Evolutionary conservation across 2,888 invertebrate species (phyloP).

Genomic region (Siphonodentalium dalli): DNA sequence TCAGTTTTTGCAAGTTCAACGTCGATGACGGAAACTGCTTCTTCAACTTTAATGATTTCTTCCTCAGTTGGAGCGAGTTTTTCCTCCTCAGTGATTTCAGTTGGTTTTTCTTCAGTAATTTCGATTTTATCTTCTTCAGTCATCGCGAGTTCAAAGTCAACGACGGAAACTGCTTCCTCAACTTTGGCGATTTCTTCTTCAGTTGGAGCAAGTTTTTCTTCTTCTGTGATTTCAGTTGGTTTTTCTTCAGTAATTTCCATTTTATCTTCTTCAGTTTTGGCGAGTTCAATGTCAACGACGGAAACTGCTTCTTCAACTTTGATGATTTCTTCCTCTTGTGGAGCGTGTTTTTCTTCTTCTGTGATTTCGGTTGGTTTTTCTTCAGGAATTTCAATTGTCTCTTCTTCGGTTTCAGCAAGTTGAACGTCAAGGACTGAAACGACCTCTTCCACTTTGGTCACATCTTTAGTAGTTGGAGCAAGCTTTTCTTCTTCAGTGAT

Average conservation of each 20-base stretch:
- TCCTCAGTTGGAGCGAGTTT: not conserved
- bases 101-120: not conserved
- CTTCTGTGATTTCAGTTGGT: slow-evolving; percentile 3
- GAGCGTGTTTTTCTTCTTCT: not conserved
- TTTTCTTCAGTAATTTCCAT: not conserved
- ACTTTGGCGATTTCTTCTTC: not conserved
- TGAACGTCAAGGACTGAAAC: slow-evolving; percentile 8
- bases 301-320: not conserved
- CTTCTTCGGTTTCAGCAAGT: slow-evolving; percentile 11
- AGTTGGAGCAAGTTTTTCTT: slow-evolving; percentile 1
- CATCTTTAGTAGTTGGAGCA: not conserved
- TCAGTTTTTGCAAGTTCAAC: not conserved
- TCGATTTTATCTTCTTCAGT: not conserved
- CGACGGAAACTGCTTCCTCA: not conserved
- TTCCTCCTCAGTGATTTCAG: not conserved
- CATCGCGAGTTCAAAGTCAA: not conserved
- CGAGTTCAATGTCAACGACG: slow-evolving; percentile 10
- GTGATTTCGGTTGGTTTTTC: not conserved
- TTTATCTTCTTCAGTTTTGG: slow-evolving; percentile 9
- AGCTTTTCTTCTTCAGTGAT: not conserved
- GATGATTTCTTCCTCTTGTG: not conserved
- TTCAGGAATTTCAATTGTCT: slow-evolving; percentile 6
- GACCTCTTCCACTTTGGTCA: not conserved
- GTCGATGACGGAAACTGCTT: not conserved
- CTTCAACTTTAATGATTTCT: slow-evolving; percentile 1